A percentile compares a stretch with the other conserved stretches of the same genome.
Evolutionary conservation across 2,888 invertebrate species (phyloP).

Genomic region (Camponotus fellah): DNA sequence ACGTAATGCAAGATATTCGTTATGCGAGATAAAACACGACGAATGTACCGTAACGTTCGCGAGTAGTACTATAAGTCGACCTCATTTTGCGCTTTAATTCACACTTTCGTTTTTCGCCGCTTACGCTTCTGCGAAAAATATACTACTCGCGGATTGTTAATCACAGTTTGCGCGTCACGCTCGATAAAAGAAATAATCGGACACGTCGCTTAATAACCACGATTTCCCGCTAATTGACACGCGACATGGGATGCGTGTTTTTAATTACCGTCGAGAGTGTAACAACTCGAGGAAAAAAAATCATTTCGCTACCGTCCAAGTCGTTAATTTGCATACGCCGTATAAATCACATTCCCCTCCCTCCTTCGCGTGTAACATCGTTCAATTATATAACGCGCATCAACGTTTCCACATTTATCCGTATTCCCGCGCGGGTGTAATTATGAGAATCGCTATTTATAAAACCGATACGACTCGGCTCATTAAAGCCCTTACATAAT

Average conservation of each 20-base stretch:
- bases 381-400: conserved; percentile 46
- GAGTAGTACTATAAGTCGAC: conserved; percentile 53
- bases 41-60: conserved; percentile 70
- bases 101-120: conserved; percentile 57
- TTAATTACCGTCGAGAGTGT: conserved; percentile 31
- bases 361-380: not conserved
- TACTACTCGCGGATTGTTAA: conserved; percentile 31
- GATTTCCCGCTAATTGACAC: conserved; percentile 27
- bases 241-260: conserved; percentile 19
- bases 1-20: conserved; percentile 73
- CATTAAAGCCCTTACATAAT: conserved; percentile 8
- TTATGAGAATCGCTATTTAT: conserved; percentile 35
- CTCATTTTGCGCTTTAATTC: conserved; percentile 58
- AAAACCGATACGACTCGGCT: conserved; percentile 23
- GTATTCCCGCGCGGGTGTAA: not conserved
- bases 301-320: conserved; percentile 21
- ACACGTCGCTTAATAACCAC: conserved; percentile 16
- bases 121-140: conserved; percentile 30
- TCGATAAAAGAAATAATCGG: conserved; percentile 29
- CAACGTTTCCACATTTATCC: conserved; percentile 14
- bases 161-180: conserved; percentile 5
- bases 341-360: conserved; percentile 29
- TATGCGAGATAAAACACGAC: conserved; percentile 75
- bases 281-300: not conserved
- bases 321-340: conserved; percentile 34